Percentiles rank a stretch among this genome's conserved stretches.
phyloP scores from a whole-genome alignment of 2,113 vertebrate species.

The Porphyrio hochstetteri region DNA sequence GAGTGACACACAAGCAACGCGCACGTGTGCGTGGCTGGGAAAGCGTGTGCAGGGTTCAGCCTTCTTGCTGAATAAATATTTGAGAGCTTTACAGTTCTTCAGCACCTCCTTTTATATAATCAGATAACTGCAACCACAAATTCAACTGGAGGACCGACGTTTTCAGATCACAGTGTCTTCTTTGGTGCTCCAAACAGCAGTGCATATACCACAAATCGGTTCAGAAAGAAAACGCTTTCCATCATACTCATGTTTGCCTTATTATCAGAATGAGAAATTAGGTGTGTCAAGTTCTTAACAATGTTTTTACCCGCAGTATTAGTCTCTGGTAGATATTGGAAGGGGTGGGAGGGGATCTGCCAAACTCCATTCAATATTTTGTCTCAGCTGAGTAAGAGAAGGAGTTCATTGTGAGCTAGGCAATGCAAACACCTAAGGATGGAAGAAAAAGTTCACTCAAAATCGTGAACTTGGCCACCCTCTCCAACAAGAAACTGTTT shows the following conservation, averaged over 20 bases:
- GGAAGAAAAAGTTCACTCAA: not conserved
- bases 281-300: not conserved
- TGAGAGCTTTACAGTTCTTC: not conserved
- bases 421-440: not conserved
- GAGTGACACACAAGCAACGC: not conserved
- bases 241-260: not conserved
- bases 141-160: not conserved
- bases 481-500: not conserved
- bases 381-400: not conserved
- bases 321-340: not conserved
- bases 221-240: not conserved
- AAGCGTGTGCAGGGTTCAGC: not conserved
- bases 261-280: not conserved
- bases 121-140: constrained; percentile 7
- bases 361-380: not conserved
- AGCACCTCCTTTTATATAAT: not conserved
- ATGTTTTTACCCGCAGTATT: not conserved
- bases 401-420: accelerated
- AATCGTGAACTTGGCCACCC: not conserved
- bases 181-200: constrained; percentile 22
- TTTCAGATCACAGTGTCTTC: constrained; percentile 11
- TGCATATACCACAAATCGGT: not conserved
- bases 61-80: not conserved
- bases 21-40: not conserved
- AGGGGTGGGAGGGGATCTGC: not conserved